Evolutionary conservation across 2,113 vertebrate species (phyloP).

Genomic region (Microcebus griseorufus): DNA sequence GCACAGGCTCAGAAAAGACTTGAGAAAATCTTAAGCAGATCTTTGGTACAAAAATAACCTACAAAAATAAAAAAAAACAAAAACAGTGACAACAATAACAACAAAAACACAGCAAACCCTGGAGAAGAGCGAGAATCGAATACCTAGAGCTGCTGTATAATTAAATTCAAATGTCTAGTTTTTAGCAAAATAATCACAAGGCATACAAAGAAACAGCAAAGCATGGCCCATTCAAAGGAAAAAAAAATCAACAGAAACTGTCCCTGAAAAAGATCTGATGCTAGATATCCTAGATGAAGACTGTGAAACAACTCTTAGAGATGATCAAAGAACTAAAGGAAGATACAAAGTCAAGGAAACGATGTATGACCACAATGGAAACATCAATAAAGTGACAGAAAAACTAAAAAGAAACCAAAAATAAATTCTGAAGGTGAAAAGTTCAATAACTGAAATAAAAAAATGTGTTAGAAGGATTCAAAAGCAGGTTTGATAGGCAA

Average conservation of each 20-base stretch:
- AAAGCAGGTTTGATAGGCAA: neutral
- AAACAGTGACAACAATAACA: neutral
- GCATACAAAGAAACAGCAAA: neutral
- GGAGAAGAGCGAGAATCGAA: neutral
- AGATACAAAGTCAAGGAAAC: neutral
- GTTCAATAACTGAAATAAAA: neutral
- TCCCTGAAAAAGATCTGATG: neutral
- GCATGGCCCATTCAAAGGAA: neutral
- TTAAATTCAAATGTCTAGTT: neutral
- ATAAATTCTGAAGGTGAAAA: neutral
- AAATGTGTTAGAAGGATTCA: neutral
- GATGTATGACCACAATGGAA: neutral
- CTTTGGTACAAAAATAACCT: neutral
- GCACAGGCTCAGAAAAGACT: no score
- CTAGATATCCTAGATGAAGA: neutral
- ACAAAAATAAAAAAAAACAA: neutral
- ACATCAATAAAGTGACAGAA: neutral
- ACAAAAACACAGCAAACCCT: neutral
- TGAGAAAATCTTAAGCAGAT: no score
- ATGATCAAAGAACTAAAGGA: neutral
- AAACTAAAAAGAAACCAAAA: neutral
- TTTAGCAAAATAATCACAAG: neutral
- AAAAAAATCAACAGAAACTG: neutral
- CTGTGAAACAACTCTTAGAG: neutral
- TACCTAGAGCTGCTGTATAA: no score